These are phyloP conservation scores for Drosophila flavopinicola DNA, from an alignment of 2,888 invertebrate genomes.

Conservation along the genomic window DNA sequence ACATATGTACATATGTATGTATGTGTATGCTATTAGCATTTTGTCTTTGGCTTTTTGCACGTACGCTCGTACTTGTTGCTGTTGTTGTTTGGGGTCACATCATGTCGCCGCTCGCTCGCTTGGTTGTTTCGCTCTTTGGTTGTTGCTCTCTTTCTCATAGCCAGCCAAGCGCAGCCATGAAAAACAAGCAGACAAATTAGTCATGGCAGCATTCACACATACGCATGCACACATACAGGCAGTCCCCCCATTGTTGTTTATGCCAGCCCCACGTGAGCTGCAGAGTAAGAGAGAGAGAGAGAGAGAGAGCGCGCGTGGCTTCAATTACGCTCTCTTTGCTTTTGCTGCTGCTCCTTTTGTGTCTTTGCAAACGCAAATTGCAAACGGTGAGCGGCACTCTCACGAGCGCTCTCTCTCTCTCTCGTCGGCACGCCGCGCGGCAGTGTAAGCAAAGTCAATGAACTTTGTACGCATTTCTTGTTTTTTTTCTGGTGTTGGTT, in stretches of 20 bases:
- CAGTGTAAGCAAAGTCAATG: conserved; percentile 79
- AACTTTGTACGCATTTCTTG: conserved; percentile 82
- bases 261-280: conserved; percentile 48
- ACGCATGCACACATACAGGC: conserved; percentile 15
- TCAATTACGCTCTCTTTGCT: conserved; percentile 3
- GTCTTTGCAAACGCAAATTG: conserved; percentile 48
- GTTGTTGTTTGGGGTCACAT: conserved; percentile 77
- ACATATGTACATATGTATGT: background rate
- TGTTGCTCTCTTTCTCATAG: conserved; percentile 8
- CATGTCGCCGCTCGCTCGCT: conserved; percentile 39
- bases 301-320: conserved; percentile 1
- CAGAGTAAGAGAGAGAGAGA: conserved; percentile 1
- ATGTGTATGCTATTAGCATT: conserved; percentile 43
- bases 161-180: conserved; percentile 55
- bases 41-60: conserved; percentile 69
- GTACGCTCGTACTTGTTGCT: conserved; percentile 76
- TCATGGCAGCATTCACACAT: conserved; percentile 42
- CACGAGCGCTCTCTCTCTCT: conserved; percentile 10
- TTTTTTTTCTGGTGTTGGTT: conserved; percentile 33
- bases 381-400: conserved; percentile 22
- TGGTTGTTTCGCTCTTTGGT: conserved; percentile 20
- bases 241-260: conserved; percentile 42
- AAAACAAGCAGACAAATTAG: conserved; percentile 58
- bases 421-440: conserved; percentile 26
- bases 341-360: conserved; percentile 9